phyloP scores from a whole-genome alignment of 2,113 vertebrate genomes.

The Macquaria australasica region DNA sequence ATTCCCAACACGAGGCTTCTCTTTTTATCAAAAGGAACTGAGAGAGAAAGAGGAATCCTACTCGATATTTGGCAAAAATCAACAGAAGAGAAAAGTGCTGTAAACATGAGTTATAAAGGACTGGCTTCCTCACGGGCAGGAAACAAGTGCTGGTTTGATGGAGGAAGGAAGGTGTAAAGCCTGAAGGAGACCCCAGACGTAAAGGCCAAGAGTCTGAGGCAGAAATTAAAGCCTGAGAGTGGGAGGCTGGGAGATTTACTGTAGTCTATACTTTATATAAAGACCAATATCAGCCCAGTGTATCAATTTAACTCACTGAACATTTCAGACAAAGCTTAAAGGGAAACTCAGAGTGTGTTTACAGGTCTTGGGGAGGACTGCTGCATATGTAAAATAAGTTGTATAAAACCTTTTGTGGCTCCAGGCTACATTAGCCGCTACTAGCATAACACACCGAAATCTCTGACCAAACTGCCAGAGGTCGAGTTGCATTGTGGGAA shows the following conservation, averaged over 20 bases:
- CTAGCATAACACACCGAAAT: no score
- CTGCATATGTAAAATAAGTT: no score
- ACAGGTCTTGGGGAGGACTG: no score
- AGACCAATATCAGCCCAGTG: not conserved
- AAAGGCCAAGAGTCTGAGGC: not conserved
- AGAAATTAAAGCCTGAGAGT: not conserved
- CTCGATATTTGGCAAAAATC: slow-evolving; percentile 9
- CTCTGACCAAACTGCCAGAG: no score
- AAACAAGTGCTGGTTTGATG: not conserved
- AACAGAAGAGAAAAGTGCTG: not conserved
- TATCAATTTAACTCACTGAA: not conserved
- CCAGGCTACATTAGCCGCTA: no score
- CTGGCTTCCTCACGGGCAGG: not conserved
- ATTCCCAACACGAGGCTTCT: not conserved
- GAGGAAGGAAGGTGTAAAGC: not conserved
- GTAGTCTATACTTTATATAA: not conserved
- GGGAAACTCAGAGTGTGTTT: no score
- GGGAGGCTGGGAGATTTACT: not conserved
- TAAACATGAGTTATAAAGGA: slow-evolving; percentile 2
- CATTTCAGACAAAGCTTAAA: no score
- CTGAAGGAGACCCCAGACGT: not conserved
- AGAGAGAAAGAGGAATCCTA: not conserved
- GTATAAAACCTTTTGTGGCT: no score
- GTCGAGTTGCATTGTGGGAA: no score
- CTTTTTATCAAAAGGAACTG: not conserved